These are phyloP conservation scores for Trachops cirrhosus DNA, from an alignment of 2,797 vertebrate species.

Conservation along the genomic window DNA sequence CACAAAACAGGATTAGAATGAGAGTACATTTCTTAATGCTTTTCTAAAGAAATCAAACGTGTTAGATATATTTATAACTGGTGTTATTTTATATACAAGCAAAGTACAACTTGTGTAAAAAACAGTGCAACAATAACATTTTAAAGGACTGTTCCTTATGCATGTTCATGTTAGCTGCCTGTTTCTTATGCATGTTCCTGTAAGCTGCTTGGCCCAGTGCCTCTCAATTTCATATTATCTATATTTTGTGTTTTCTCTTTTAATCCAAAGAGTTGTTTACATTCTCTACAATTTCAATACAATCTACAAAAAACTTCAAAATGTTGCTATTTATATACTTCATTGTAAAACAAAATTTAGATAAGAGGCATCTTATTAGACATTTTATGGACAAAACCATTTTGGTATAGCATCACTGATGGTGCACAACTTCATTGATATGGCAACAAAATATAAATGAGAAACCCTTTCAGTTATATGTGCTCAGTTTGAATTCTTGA, in stretches of 20 bases:
- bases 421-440: slow-evolving; percentile 9
- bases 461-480: neutral
- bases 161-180: neutral
- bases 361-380: neutral
- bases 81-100: neutral
- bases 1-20: neutral
- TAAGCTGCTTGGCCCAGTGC: neutral
- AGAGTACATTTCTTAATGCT: neutral
- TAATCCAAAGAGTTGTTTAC: neutral
- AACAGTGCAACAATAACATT: neutral
- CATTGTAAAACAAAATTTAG: neutral
- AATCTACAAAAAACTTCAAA: neutral
- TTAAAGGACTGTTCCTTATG: neutral
- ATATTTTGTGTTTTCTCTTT: neutral
- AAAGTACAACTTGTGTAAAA: neutral
- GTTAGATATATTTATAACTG: neutral
- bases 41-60: neutral
- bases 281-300: neutral
- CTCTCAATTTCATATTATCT: neutral
- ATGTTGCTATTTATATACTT: neutral
- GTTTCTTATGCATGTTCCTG: neutral
- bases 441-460: slow-evolving; percentile 57
- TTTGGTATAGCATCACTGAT: slow-evolving; percentile 20
- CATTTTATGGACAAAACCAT: slow-evolving; percentile 24
- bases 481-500: neutral